Conservation (phyloP, 2,797 vertebrate species). For the Peromyscus nudipes region DNA sequence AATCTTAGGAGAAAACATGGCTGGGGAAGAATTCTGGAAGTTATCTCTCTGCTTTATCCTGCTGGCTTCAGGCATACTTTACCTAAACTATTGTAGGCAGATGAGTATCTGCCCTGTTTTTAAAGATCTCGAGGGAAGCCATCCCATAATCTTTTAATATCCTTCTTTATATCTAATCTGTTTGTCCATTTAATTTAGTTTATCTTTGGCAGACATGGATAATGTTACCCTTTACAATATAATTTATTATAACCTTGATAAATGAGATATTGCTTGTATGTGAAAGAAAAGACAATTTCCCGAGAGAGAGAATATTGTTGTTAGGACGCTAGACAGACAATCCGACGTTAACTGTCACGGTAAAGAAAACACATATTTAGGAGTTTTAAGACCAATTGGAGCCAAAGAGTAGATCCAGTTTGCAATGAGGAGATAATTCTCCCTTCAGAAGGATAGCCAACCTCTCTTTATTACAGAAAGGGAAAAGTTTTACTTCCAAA, state of each 20-base stretch:
- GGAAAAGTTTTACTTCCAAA: conserved; percentile 36
- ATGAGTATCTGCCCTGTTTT: conserved; percentile 79
- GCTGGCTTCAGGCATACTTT: conserved; percentile 77
- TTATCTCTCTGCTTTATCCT: conserved; percentile 77
- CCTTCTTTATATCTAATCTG: conserved; percentile 77
- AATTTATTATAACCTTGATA: conserved; percentile 77
- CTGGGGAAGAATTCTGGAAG: conserved; percentile 55
- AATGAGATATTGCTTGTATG: conserved; percentile 68
- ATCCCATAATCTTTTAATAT: conserved; percentile 82
- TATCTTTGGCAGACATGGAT: conserved; percentile 80
- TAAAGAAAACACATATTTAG: conserved; percentile 32
- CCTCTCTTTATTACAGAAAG: not conserved
- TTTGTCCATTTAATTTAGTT: conserved; percentile 82
- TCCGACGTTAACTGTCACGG: not conserved
- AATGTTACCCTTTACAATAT: conserved; percentile 72
- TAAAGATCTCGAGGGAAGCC: conserved; percentile 78
- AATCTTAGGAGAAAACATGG: conserved; percentile 58
- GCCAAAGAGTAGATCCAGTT: conserved; percentile 1
- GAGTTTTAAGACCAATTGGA: conserved; percentile 20
- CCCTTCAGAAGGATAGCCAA: not conserved
- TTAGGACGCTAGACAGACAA: conserved; percentile 54
- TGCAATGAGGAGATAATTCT: conserved; percentile 39
- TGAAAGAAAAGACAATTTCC: conserved; percentile 53
- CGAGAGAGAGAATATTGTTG: not conserved
- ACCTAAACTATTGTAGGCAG: conserved; percentile 73